Evolutionary conservation across 2,113 vertebrate genomes (phyloP).

Genomic region (Sorex araneus): DNA sequence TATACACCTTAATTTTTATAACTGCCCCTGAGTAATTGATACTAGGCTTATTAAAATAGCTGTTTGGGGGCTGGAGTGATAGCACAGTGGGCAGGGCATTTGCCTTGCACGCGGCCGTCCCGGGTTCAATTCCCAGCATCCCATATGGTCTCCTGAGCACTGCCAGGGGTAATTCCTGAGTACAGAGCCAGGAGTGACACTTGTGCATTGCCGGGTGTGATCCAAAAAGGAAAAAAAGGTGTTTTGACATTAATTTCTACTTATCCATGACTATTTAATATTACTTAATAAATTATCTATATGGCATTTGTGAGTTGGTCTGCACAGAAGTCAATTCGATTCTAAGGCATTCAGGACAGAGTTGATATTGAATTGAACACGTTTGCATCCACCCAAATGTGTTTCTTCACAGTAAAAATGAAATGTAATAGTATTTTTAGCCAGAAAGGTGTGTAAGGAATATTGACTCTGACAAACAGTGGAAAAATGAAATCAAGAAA

Average conservation of each 20-base stretch:
- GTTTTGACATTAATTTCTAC: conserved; percentile 48
- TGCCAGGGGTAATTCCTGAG: too few relatives aligned
- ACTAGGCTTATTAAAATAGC: conserved; percentile 11
- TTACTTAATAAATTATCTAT: not conserved
- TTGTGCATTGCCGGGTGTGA: too few relatives aligned
- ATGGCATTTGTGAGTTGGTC: not conserved
- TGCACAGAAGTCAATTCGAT: not conserved
- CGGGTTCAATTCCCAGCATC: too few relatives aligned
- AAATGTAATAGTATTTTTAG: conserved; percentile 9
- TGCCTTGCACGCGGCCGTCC: too few relatives aligned
- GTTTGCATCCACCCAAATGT: not conserved
- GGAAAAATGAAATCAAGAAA: conserved; percentile 37
- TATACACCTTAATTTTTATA: not conserved
- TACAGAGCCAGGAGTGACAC: too few relatives aligned
- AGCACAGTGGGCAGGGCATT: too few relatives aligned
- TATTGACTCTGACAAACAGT: not conserved
- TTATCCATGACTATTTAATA: conserved; percentile 3
- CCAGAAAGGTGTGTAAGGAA: not conserved
- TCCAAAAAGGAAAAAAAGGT: too few relatives aligned
- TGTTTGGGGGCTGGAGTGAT: too few relatives aligned
- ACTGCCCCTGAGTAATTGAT: not conserved
- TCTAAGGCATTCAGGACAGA: not conserved
- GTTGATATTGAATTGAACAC: not conserved
- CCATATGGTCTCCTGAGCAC: too few relatives aligned
- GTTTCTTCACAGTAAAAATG: conserved; percentile 14